Percentiles rank a stretch among this genome's conserved stretches.
Conservation (phyloP, 1,140 invertebrate species). For the Drosophila miranda region DNA sequence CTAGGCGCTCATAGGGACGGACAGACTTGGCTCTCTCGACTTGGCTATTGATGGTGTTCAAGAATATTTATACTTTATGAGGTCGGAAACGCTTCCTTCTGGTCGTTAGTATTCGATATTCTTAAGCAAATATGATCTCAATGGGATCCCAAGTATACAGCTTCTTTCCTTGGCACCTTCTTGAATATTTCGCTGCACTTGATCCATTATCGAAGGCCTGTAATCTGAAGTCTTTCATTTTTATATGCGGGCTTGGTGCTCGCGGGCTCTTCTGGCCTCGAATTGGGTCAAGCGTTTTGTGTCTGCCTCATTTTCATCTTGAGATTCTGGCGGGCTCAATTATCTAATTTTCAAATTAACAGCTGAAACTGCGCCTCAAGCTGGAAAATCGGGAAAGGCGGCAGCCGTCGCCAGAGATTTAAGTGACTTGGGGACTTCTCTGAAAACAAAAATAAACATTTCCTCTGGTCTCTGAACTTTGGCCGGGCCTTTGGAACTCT, state of each 20-base stretch:
- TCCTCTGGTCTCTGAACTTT: slow-evolving; percentile 30
- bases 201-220: neutral
- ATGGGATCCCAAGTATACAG: too few species aligned
- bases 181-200: too few species aligned
- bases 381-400: slow-evolving; percentile 11
- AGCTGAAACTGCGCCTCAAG: slow-evolving; percentile 59
- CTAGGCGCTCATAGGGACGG: too few species aligned
- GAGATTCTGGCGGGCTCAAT: slow-evolving; percentile 42
- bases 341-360: slow-evolving; percentile 75
- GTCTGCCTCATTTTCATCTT: slow-evolving; percentile 49
- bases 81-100: too few species aligned
- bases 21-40: too few species aligned
- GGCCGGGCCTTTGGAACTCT: slow-evolving; percentile 26
- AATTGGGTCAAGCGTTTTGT: slow-evolving; percentile 61
- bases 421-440: neutral
- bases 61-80: too few species aligned
- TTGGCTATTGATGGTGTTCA: too few species aligned
- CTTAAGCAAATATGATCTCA: too few species aligned
- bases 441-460: slow-evolving; percentile 8
- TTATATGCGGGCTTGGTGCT: neutral
- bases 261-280: slow-evolving; percentile 5
- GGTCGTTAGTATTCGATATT: too few species aligned
- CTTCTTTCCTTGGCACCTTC: too few species aligned
- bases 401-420: neutral
- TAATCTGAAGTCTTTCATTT: neutral